Evolutionary conservation across 2,113 vertebrate genomes (phyloP).

Genomic region (Rhineura floridana): DNA sequence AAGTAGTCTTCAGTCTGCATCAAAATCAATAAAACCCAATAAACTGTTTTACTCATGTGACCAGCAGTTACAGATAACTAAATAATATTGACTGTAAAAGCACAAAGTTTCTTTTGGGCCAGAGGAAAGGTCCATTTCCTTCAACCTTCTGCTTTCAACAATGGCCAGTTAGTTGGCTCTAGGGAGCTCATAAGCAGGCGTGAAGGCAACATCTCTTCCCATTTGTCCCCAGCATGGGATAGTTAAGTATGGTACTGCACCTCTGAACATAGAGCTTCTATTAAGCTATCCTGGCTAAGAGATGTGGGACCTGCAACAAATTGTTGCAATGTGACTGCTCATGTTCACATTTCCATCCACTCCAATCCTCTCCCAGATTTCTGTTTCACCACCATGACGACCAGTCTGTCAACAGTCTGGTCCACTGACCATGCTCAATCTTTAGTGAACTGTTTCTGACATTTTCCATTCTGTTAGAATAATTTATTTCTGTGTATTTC

Average conservation of each 20-base stretch:
- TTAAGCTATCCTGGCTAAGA: not conserved
- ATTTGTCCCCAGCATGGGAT: not conserved
- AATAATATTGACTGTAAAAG: not conserved
- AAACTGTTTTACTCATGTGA: slow-evolving; percentile 13
- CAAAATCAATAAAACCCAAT: slow-evolving; percentile 47
- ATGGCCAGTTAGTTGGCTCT: not conserved
- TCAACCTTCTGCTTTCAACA: not conserved
- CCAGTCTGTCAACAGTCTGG: too few species aligned
- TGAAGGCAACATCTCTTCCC: too few species aligned
- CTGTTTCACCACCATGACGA: too few species aligned
- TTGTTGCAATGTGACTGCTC: not conserved
- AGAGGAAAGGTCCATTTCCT: not conserved
- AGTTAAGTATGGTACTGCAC: too few species aligned
- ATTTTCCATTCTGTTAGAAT: too few species aligned
- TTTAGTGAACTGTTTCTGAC: too few species aligned
- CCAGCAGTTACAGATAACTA: slow-evolving; percentile 13
- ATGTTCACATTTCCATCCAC: not conserved
- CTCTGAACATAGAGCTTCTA: not conserved
- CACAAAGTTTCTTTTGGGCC: not conserved
- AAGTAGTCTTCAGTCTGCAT: slow-evolving; percentile 9
- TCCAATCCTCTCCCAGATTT: too few species aligned
- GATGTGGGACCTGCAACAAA: not conserved
- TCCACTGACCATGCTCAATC: too few species aligned
- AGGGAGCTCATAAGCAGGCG: not conserved
- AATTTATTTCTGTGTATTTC: too few species aligned